Base-by-base conservation (phyloP, 2,797 vertebrate genomes). In the Manis pentadactyla region DNA sequence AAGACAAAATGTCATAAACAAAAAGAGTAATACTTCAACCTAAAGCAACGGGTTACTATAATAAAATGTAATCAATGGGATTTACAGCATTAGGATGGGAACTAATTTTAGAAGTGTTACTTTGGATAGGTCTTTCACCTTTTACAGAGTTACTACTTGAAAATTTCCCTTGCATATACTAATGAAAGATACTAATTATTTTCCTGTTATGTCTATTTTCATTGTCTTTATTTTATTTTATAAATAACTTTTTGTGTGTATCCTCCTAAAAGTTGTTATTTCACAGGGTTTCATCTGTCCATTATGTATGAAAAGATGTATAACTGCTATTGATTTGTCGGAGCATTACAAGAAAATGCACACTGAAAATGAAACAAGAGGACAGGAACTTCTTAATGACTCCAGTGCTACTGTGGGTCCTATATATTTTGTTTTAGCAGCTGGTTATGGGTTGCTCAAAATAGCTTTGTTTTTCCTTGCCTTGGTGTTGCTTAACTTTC, bases 201-300 rank as follows among this genome's bases (percentile, higher is more conserved):
- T 94, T 94, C 69, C 39, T 92, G 4, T 77, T 68, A 51, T 77
- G 94, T 94, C 75, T 89, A 15, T 93, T 89, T 79, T 77, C 89
- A 75, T 79, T 87, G 59, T 87, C 68, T 59, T 42, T 86, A 87
- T 88, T 97, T 93, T 97, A 93, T 96, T 94, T 97, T 97, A 78
- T 97, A 98, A 97, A 78, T 77, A 55, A 59, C 34, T 75, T 94
- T 86, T 77, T 87, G 61, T 92, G 34, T 84, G 64, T 79, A 63
- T 61, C 23, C n/a, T 75, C 90, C 93, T 96, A 97, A 98, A 98
- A 98, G 74, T 97, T 96, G 93, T 98, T 98, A 2, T 98, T 99
- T 98, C 98, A 95, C 98, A 99, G 98, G 98, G 98, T 94, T 99
- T 99, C 98, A 99, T 99, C 98, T 99, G 98, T 98, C 99, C 98